phyloP scores from a whole-genome alignment of 2,888 invertebrate species.

The Lottia scabra region DNA sequence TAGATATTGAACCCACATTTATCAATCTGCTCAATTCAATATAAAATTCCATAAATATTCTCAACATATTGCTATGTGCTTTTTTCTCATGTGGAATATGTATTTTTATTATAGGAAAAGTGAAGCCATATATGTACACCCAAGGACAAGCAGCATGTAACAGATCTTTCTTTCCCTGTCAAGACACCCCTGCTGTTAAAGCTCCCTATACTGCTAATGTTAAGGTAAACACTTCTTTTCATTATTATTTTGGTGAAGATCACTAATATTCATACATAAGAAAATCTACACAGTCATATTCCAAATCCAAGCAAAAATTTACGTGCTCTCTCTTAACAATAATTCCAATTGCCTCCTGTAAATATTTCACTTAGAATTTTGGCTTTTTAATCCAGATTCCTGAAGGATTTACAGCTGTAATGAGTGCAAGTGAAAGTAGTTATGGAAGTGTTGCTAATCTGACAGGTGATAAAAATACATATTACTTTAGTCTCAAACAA shows the following conservation, averaged over 20 bases:
- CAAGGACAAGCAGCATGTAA: conserved; percentile 42
- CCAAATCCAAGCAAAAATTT: no score
- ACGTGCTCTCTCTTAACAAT: no score
- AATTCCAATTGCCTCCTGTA: no score
- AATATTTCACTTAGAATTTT: no score
- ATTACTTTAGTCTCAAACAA: conserved; percentile 32
- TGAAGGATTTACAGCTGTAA: conserved; percentile 37
- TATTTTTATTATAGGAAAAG: conserved; percentile 27
- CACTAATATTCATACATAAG: no score
- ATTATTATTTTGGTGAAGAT: no score
- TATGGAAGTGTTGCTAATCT: conserved; percentile 30
- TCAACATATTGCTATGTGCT: no score
- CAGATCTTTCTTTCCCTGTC: conserved; percentile 45
- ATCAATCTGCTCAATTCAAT: no score
- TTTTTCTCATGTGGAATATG: no score
- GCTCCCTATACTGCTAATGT: conserved; percentile 40
- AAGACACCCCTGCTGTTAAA: conserved; percentile 46
- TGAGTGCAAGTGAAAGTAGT: conserved; percentile 40
- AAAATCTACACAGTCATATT: no score
- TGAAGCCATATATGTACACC: conserved; percentile 40
- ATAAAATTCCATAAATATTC: no score
- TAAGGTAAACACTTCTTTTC: conserved; percentile 24
- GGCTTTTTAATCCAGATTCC: conserved; percentile 24
- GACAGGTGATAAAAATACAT: conserved; percentile 26
- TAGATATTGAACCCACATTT: no score